Percentiles rank a stretch among this genome's conserved stretches.
These are phyloP conservation scores for Eupeodes latifasciatus DNA, from an alignment of 2,888 invertebrate genomes.

Conservation along the genomic window DNA sequence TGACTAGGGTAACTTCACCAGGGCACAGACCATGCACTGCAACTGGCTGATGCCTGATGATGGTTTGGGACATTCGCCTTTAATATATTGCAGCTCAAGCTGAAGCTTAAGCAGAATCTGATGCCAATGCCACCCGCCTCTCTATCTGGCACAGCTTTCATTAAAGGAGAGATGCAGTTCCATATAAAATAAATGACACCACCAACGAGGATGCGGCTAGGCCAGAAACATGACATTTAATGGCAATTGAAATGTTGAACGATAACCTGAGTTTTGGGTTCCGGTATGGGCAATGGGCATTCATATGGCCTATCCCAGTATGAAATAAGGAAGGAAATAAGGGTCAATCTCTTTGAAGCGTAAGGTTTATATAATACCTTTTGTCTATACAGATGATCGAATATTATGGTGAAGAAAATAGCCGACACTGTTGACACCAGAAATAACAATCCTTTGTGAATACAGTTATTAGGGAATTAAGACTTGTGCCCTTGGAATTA, in stretches of 20 bases:
- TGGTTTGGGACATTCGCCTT: no score
- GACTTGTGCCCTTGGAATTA: slow-evolving; percentile 20
- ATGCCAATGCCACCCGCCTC: not conserved
- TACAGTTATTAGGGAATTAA: slow-evolving; percentile 42
- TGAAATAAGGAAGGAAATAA: no score
- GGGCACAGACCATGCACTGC: no score
- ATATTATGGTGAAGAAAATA: slow-evolving; percentile 26
- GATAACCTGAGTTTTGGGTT: slow-evolving; percentile 51
- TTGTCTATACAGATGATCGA: slow-evolving; percentile 18
- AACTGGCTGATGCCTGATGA: no score
- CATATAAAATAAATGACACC: not conserved
- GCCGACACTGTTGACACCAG: not conserved
- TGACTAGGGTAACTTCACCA: not conserved
- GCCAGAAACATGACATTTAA: slow-evolving; percentile 64
- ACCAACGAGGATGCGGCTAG: not conserved
- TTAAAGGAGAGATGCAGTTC: slow-evolving; percentile 25
- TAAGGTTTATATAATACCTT: not conserved
- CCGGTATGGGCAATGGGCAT: slow-evolving; percentile 34
- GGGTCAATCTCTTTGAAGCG: slow-evolving; percentile 37
- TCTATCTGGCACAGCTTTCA: slow-evolving; percentile 3
- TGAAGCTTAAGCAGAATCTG: not conserved
- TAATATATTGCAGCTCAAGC: not conserved
- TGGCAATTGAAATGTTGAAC: slow-evolving; percentile 68
- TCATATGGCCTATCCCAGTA: slow-evolving; percentile 41
- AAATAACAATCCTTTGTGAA: slow-evolving; percentile 25